These are phyloP conservation scores for Chaetogeoica ovagalla DNA, from an alignment of 2,888 invertebrate species.

Conservation along the genomic window DNA sequence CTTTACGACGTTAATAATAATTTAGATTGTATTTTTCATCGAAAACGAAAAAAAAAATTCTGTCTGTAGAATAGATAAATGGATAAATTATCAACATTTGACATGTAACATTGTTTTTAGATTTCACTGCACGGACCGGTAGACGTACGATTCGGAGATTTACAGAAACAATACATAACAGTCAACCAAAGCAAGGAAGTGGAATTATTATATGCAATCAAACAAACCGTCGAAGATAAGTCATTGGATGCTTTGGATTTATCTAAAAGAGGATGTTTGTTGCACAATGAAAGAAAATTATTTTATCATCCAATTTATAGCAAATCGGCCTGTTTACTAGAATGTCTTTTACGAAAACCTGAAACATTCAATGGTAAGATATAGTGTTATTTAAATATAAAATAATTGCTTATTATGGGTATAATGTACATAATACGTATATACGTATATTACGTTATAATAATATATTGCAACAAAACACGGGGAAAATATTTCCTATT, in stretches of 20 bases:
- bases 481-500: no score
- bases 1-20: background rate
- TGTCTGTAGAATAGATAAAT: no score
- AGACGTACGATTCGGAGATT: conserved; percentile 1
- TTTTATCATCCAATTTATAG: conserved; percentile 18
- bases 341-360: conserved; percentile 13
- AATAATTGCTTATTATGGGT: no score
- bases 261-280: conserved; percentile 13
- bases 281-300: conserved; percentile 16
- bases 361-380: conserved; percentile 3
- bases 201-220: conserved; percentile 18
- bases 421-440: no score
- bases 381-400: no score
- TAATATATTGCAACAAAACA: no score
- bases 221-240: conserved; percentile 22
- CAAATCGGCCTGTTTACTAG: conserved; percentile 32
- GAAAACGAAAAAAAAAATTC: no score
- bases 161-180: background rate
- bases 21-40: background rate
- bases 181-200: background rate
- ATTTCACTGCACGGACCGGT: background rate
- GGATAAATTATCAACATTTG: no score
- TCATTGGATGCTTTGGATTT: conserved; percentile 11
- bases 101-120: background rate
- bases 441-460: no score